phyloP scores from a whole-genome alignment of 2,888 invertebrate species.

The Sarcophaga caerulescens region DNA sequence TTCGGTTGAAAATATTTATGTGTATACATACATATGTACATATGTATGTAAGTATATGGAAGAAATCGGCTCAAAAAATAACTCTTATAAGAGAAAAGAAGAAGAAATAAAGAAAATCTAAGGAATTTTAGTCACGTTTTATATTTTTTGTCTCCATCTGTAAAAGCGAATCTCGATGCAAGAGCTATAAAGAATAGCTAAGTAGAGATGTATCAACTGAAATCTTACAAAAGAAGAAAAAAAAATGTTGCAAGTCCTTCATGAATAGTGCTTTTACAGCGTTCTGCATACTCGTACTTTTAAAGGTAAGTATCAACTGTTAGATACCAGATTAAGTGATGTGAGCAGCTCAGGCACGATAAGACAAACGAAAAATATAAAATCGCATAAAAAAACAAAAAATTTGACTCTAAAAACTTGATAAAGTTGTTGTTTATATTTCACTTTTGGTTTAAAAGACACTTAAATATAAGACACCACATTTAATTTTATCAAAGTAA shows the following conservation, averaged over 20 bases:
- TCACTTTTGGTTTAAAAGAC: slow-evolving; percentile 34
- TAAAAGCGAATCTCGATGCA: not conserved
- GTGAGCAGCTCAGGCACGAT: slow-evolving; percentile 34
- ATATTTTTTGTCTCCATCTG: slow-evolving; percentile 19
- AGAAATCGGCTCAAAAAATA: slow-evolving; percentile 38
- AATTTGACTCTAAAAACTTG: slow-evolving; percentile 21
- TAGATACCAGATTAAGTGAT: slow-evolving; percentile 43
- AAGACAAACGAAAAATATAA: slow-evolving; percentile 10
- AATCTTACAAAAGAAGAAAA: not conserved
- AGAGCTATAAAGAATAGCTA: not conserved
- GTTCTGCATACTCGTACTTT: slow-evolving; percentile 5
- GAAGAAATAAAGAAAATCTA: slow-evolving; percentile 19
- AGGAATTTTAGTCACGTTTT: slow-evolving; percentile 40
- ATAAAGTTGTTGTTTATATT: slow-evolving; percentile 52
- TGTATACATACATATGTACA: not conserved
- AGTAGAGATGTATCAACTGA: not conserved
- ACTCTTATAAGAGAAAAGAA: not conserved
- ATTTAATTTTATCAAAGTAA: slow-evolving; percentile 62
- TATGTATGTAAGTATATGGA: not conserved
- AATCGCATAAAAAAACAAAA: slow-evolving; percentile 22
- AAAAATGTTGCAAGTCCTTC: not conserved
- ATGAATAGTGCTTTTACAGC: not conserved
- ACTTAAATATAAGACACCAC: slow-evolving; percentile 59
- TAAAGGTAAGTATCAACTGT: slow-evolving; percentile 29
- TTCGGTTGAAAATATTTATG: not conserved